phyloP scores from a whole-genome alignment of 2,797 vertebrate species.

The Myotis findleyi region DNA sequence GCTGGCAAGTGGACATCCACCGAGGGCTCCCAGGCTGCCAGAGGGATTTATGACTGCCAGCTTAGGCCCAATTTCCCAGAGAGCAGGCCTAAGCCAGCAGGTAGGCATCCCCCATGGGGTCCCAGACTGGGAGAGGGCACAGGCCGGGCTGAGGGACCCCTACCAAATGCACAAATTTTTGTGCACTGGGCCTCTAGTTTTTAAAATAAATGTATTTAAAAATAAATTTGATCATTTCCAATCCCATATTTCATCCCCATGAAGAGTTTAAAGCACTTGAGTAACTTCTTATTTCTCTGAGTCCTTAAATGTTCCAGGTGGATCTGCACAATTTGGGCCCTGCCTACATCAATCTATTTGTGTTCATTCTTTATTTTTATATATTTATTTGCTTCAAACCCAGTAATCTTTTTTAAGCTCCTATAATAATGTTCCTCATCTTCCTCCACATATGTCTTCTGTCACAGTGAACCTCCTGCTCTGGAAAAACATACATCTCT shows the following conservation, averaged over 20 bases:
- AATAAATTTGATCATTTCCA: neutral
- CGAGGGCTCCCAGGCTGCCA: too few species aligned
- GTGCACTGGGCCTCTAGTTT: neutral
- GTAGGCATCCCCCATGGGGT: too few species aligned
- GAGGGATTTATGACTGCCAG: too few species aligned
- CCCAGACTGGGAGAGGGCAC: too few species aligned
- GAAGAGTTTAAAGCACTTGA: neutral
- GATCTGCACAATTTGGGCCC: neutral
- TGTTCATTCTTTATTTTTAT: neutral
- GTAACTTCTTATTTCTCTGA: neutral
- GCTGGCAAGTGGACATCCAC: too few species aligned
- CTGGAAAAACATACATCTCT: rapidly evolving
- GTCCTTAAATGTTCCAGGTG: neutral
- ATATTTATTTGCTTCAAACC: neutral
- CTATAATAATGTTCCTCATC: neutral
- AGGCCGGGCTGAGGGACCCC: too few species aligned
- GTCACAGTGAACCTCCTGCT: neutral
- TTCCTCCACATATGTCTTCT: neutral
- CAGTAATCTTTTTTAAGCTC: neutral
- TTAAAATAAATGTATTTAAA: neutral
- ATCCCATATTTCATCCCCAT: neutral
- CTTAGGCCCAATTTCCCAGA: too few species aligned
- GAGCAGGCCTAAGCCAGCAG: too few species aligned
- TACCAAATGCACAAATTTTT: too few species aligned
- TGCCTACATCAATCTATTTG: neutral